Evolutionary conservation across 2,113 vertebrate species (phyloP).

Genomic region (Mormyrus iriodes): DNA sequence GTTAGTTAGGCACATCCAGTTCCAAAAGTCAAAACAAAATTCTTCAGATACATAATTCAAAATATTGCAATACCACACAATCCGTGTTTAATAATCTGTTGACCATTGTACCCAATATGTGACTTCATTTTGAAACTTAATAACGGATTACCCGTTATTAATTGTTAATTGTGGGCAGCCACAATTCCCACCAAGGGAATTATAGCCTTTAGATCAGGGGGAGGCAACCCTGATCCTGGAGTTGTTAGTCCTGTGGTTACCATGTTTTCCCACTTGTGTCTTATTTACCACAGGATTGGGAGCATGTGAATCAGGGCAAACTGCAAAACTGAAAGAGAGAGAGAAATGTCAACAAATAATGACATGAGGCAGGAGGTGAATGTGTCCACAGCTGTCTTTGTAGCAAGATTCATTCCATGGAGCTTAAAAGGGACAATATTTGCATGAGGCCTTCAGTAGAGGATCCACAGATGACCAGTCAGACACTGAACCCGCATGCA

Average conservation of each 20-base stretch:
- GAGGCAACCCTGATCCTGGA: not conserved
- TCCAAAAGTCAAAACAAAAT: not conserved
- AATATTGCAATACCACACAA: not conserved
- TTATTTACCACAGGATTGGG: not conserved
- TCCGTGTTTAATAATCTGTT: not conserved
- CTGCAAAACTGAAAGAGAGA: not conserved
- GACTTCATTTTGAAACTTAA: not conserved
- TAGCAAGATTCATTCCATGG: not conserved
- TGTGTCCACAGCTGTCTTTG: not conserved
- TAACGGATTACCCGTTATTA: not conserved
- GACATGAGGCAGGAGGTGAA: not conserved
- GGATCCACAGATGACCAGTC: not conserved
- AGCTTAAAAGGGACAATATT: not conserved
- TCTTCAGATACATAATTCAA: not conserved
- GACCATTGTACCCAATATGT: not conserved
- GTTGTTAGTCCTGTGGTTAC: not conserved
- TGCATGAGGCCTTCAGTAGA: not conserved
- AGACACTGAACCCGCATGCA: not conserved
- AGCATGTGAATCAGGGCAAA: not conserved
- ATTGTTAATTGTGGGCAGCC: not conserved
- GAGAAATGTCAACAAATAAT: not conserved
- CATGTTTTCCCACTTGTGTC: not conserved
- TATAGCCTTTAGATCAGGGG: not conserved
- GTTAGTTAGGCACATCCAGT: not conserved
- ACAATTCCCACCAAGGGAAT: not conserved